A percentile compares a stretch with the other conserved stretches of the same genome.
Conservation (phyloP, 2,113 vertebrate species). For the Pollimyrus isidori region DNA sequence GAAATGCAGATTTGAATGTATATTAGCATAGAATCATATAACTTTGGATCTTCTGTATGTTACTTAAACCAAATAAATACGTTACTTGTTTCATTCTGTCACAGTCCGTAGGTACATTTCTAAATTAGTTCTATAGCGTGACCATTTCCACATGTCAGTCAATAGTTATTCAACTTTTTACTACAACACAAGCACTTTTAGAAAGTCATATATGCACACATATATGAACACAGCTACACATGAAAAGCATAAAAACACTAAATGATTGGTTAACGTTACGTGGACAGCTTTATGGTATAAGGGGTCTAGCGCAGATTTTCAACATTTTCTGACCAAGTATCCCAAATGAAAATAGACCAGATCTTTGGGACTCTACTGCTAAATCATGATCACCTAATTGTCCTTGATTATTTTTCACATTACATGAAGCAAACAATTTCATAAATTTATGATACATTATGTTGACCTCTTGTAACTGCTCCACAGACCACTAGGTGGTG, state of each 20-base stretch:
- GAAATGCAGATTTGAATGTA: neutral
- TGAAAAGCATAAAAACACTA: neutral
- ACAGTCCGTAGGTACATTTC: neutral
- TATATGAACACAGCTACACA: neutral
- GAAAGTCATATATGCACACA: neutral
- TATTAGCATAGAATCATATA: neutral
- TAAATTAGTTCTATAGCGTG: neutral
- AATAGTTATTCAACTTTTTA: neutral
- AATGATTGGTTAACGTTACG: neutral
- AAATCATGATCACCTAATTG: neutral
- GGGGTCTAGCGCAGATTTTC: neutral
- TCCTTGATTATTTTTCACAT: neutral
- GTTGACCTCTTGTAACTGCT: neutral
- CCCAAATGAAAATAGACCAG: neutral
- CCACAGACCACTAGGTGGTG: neutral
- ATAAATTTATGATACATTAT: neutral
- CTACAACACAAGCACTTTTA: neutral
- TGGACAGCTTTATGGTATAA: neutral
- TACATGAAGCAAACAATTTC: neutral
- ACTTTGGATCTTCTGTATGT: neutral
- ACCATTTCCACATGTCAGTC: neutral
- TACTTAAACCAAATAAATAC: constrained; percentile 13
- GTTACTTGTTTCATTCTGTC: neutral
- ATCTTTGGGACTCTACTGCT: neutral
- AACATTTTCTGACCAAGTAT: neutral